Base-by-base conservation (phyloP, 1,140 invertebrate species). In the Drosophila pseudoananassae region DNA sequence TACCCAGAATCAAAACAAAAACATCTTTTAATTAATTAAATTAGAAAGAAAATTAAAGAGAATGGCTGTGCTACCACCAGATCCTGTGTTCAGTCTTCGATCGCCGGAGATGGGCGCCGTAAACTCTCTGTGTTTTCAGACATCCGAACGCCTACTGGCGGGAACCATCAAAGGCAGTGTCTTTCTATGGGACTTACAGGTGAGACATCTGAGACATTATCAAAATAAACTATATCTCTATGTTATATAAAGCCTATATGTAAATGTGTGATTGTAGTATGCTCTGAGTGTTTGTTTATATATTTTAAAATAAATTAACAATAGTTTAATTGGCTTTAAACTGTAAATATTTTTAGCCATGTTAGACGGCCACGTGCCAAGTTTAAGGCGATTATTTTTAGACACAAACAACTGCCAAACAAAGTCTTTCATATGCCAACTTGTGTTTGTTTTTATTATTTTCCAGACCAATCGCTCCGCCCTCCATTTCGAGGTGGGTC, bases 131-230 rank as follows among this genome's bases (percentile, higher is more conserved):
- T 93, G 94, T 75, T 96, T 96, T 77, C 93, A 94, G 84, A 92
- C 92, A 29, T 92, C 93, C 56, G 94, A 95, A 90, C 93, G 94
- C 89, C 92, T 96, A 78, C 93, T 95, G 82, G 95, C 94, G 73
- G 95, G 94, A 53, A 94, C 94, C 29, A 93, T 95, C 88, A 94
- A 93, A 85, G 95, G 95, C 65, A 94, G 92, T 83, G 93, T 96
- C 76, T 94, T 95, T 92, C 93, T 95, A 87, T 96, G 95, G 94
- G 94, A 95, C 92, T 92, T 96, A 90, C 94, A 95, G 92, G 95
- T 95, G 12, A 46, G 14, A 23, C 15, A 10, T 7, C 40, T 43
- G 15, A 17, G 7, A 43, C 40, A 36, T n/a, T 7, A 43, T 43
- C 40, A 43, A 43, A 36, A 36, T 12, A 36, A 36, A 36, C 10